phyloP scores from a whole-genome alignment of 2,113 vertebrate genomes.

The Oncorhynchus mykiss region DNA sequence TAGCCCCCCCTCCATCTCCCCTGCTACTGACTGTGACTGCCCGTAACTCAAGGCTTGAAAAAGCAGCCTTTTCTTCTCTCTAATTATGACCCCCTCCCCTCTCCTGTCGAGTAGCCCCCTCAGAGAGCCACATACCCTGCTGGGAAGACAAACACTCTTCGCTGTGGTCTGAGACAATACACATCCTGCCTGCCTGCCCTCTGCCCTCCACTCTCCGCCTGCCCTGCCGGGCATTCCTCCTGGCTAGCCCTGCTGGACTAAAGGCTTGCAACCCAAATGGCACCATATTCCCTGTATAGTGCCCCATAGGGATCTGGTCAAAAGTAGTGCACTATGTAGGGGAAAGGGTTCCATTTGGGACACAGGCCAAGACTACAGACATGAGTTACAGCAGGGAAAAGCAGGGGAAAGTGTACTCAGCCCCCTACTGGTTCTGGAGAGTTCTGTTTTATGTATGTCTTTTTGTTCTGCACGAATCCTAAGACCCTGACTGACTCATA shows the following conservation, averaged over 20 bases:
- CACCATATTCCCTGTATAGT: too few relatives aligned
- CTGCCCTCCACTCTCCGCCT: not conserved
- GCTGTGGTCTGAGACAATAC: conserved; percentile 52
- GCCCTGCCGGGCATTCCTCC: conserved; percentile 41
- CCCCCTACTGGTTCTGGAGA: conserved; percentile 32
- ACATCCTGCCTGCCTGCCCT: conserved; percentile 53
- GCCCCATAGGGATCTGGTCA: too few relatives aligned
- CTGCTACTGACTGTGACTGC: conserved; percentile 17
- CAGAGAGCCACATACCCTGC: conserved; percentile 53
- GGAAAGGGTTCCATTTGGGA: too few relatives aligned
- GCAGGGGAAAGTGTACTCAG: not conserved
- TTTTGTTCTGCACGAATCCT: conserved; percentile 50
- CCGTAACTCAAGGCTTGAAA: conserved; percentile 54
- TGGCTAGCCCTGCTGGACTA: conserved; percentile 18
- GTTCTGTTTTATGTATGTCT: conserved; percentile 17
- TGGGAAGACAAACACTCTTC: conserved; percentile 68
- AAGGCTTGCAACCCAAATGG: too few relatives aligned
- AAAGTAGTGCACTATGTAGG: too few relatives aligned
- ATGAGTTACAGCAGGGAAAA: conserved; percentile 30
- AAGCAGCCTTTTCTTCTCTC: conserved; percentile 41
- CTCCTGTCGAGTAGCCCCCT: conserved; percentile 45
- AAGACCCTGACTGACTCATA: conserved; percentile 27
- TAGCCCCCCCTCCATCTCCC: conserved; percentile 3
- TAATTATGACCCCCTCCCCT: conserved; percentile 33
- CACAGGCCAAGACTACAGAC: conserved; percentile 5